Conservation (phyloP, 2,888 invertebrate species). For the Panzeria rudis region DNA sequence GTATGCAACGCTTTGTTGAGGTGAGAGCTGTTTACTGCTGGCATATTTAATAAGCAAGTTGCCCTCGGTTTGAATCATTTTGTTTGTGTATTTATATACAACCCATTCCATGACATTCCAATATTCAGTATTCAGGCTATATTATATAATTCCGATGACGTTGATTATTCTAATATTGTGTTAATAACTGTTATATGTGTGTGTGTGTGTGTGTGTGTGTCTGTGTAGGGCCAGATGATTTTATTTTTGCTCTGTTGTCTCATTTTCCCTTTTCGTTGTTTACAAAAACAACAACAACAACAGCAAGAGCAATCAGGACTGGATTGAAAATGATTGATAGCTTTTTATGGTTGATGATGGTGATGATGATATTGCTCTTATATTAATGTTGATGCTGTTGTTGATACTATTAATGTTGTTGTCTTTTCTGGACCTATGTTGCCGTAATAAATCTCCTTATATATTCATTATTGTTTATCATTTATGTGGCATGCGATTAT, state of each 20-base stretch:
- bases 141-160: constrained; percentile 73
- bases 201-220: constrained; percentile 5
- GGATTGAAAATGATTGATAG: constrained; percentile 69
- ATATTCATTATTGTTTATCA: constrained; percentile 73
- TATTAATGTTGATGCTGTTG: constrained; percentile 44
- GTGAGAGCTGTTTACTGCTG: constrained; percentile 57
- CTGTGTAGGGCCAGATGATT: constrained; percentile 64
- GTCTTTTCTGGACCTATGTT: constrained; percentile 72
- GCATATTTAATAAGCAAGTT: constrained; percentile 73
- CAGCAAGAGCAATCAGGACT: constrained; percentile 31
- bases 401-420: constrained; percentile 51
- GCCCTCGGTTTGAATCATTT: constrained; percentile 43
- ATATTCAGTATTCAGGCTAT: constrained; percentile 25
- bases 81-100: background rate
- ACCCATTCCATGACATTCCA: constrained; percentile 28
- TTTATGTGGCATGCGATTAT: constrained; percentile 71
- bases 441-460: constrained; percentile 75
- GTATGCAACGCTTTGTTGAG: constrained; percentile 42
- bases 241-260: constrained; percentile 48
- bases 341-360: constrained; percentile 63
- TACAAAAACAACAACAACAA: constrained; percentile 3
- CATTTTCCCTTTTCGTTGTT: constrained; percentile 38
- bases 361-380: constrained; percentile 58
- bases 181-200: constrained; percentile 57
- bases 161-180: constrained; percentile 74